These are phyloP conservation scores for Taurulus bubalis DNA, from an alignment of 2,113 vertebrate species.

Conservation along the genomic window DNA sequence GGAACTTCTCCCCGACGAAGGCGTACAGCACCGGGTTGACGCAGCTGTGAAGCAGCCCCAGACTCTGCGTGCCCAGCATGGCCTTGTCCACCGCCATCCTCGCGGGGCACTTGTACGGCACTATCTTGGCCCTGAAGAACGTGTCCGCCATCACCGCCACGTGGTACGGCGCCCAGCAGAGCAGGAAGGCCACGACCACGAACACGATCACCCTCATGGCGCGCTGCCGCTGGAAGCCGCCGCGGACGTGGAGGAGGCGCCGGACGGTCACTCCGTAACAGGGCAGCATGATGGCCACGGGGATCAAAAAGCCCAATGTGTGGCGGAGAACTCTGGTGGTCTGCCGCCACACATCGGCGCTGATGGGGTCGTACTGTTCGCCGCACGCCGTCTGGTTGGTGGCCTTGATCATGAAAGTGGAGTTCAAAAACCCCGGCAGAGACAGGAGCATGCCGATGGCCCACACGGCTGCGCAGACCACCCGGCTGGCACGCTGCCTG, in stretches of 20 bases:
- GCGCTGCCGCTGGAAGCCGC: conserved; percentile 72
- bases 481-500: conserved; percentile 60
- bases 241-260: conserved; percentile 73
- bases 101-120: conserved; percentile 58
- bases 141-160: conserved; percentile 74
- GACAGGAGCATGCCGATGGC: conserved; percentile 68
- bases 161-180: conserved; percentile 83
- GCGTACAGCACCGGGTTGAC: conserved; percentile 84
- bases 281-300: conserved; percentile 76
- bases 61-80: conserved; percentile 75
- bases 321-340: conserved; percentile 76
- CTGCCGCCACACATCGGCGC: conserved; percentile 70
- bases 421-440: conserved; percentile 74
- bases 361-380: conserved; percentile 60
- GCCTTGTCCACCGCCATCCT: conserved; percentile 64
- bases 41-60: conserved; percentile 82
- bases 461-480: conserved; percentile 77
- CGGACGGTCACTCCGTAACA: conserved; percentile 78
- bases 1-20: conserved; percentile 83
- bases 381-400: conserved; percentile 31
- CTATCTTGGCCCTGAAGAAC: conserved; percentile 69
- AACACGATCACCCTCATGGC: conserved; percentile 80
- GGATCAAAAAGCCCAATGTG: conserved; percentile 77
- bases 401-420: not conserved
- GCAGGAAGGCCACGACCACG: conserved; percentile 77